phyloP scores from a whole-genome alignment of 2,797 vertebrate species.

The Diglossa cyanea region DNA sequence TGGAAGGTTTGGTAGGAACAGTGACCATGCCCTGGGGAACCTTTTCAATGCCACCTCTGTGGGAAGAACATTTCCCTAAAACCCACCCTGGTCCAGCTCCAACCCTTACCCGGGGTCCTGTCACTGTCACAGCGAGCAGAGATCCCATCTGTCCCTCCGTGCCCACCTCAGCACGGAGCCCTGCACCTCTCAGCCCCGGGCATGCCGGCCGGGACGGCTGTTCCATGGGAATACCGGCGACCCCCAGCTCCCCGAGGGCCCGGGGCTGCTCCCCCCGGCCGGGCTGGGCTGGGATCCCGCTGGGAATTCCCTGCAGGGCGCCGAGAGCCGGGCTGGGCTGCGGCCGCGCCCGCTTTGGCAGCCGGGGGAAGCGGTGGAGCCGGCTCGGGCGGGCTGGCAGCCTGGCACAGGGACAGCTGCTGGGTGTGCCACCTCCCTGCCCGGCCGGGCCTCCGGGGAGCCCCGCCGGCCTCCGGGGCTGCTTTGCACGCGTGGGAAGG shows the following conservation, averaged over 20 bases:
- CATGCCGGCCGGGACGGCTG: too few species aligned
- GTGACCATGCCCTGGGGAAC: too few species aligned
- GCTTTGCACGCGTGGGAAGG: background rate
- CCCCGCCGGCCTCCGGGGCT: background rate
- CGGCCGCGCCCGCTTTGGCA: background rate
- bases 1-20: too few species aligned
- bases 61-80: too few species aligned
- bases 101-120: too few species aligned
- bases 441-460: background rate
- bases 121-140: too few species aligned
- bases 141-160: too few species aligned
- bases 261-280: background rate
- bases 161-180: too few species aligned
- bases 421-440: background rate
- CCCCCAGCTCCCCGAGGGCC: background rate
- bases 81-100: too few species aligned
- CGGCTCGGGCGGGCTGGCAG: background rate
- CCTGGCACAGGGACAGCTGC: slow-evolving; percentile 18
- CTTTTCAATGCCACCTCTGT: too few species aligned
- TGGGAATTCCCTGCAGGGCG: background rate
- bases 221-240: too few species aligned
- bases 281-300: background rate
- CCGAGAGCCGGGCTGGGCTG: background rate
- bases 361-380: background rate
- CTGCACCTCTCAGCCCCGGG: too few species aligned